Base-by-base conservation (phyloP, 1,140 invertebrate genomes). In the Ectropis grisescens region DNA sequence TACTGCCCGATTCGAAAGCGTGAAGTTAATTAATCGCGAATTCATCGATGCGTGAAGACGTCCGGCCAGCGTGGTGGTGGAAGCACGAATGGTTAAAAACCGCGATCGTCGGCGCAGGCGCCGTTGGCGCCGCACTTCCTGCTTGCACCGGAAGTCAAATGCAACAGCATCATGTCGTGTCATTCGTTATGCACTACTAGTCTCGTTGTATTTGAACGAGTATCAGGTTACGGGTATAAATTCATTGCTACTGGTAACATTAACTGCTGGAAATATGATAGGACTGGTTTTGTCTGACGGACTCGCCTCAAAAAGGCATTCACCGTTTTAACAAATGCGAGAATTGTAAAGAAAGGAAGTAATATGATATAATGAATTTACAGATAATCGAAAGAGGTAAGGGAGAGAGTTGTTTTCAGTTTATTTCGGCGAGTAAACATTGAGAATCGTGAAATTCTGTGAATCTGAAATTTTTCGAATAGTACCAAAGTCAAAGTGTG, bases 41-140 rank as follows among this genome's bases (percentile, higher is more conserved):
- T 16, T 49, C 53, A 53, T 23, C 58, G 43, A 42, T 28, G 66
- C 68, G 52, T 68, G 51, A n/a, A n/a, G n/a, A 70, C 64, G 61
- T 68, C 58, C 60, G 64, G 47, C 41, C 28, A 33, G 47, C 27
- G 40, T 48, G 44, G 50, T 49, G 47, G 57, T 51, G 43, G 35
- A 25, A 35, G 42, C 47, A 43, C 52, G 57, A 69, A 61, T 62
- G 46, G 37, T 33, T 34, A 28, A 41, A 54, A 44, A 48, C 54
- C 48, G 47, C 51, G 48, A 36, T 36, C 28, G 37, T 31, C 46
- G 28, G 36, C 44, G 54, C 58, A 58, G 47, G 53, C 58, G 58
- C 51, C 57, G 39, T 37, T 53, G 67, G 70, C 70, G 67, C 69
- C 72, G 38, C 41, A 30, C 43, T 74, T 78, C 69, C 72, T 59